Conservation (phyloP, 2,888 invertebrate genomes). For the Zhengitettix transpicula region DNA sequence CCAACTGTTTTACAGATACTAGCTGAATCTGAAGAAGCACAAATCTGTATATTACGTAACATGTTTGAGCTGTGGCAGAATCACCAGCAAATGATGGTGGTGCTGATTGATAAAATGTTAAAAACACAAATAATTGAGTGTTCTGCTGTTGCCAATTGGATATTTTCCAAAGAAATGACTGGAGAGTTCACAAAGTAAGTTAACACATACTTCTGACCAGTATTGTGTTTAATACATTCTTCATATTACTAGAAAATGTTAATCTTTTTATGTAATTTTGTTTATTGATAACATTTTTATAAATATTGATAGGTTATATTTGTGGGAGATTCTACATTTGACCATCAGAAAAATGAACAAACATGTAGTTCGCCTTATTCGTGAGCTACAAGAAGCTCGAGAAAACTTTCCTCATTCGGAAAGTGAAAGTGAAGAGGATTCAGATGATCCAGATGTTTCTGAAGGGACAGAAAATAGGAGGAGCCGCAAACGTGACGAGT, state of each 20-base stretch:
- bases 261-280: too few species aligned
- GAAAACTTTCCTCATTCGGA: conserved; percentile 74
- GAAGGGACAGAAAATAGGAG: conserved; percentile 19
- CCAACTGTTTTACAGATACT: conserved; percentile 42
- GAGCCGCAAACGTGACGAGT: conserved; percentile 19
- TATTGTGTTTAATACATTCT: too few species aligned
- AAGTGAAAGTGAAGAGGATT: conserved; percentile 65
- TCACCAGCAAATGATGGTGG: conserved; percentile 94
- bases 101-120: conserved; percentile 89
- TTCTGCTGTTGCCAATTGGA: conserved; percentile 93
- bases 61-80: conserved; percentile 90
- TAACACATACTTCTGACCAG: not conserved
- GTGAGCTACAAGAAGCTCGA: conserved; percentile 67
- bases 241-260: too few species aligned
- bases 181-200: conserved; percentile 64
- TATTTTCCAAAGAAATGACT: conserved; percentile 89
- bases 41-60: conserved; percentile 81
- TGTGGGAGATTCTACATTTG: conserved; percentile 93
- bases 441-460: conserved; percentile 34
- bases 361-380: conserved; percentile 52
- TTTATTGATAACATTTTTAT: too few species aligned
- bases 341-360: conserved; percentile 95
- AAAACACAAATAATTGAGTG: conserved; percentile 96
- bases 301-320: conserved; percentile 47
- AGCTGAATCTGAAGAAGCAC: conserved; percentile 88